A percentile compares a stretch with the other conserved stretches of the same genome.
Evolutionary conservation across 2,797 vertebrate species (phyloP).

Genomic region (Serranus cabrilla): DNA sequence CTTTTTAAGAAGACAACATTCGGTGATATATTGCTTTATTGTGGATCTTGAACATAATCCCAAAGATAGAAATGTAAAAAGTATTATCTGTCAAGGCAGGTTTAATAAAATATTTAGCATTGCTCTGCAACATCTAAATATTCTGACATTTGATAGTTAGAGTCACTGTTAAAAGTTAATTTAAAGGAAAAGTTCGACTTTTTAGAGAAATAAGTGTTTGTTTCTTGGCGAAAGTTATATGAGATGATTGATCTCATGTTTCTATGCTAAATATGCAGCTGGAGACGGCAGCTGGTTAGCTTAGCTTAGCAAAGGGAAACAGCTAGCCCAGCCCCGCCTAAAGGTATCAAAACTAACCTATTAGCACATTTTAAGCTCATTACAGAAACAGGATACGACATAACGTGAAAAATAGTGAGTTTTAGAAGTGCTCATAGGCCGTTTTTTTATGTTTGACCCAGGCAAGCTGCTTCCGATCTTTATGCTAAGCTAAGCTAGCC

Average conservation of each 20-base stretch:
- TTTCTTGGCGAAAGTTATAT: not conserved
- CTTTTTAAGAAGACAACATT: not conserved
- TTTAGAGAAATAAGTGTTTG: not conserved
- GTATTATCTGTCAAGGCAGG: conserved; percentile 4
- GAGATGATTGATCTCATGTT: not conserved
- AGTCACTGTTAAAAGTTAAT: not conserved
- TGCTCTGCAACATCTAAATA: conserved; percentile 55
- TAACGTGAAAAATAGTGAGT: not conserved
- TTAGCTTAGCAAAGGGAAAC: not conserved
- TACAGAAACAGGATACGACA: not conserved
- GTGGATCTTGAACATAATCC: conserved; percentile 32
- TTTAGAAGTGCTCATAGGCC: not conserved
- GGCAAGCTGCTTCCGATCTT: not conserved
- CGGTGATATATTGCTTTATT: conserved; percentile 40
- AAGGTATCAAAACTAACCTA: not conserved
- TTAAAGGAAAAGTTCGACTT: conserved; percentile 5
- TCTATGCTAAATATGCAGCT: not conserved
- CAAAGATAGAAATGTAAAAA: conserved; percentile 23
- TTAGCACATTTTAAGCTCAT: not conserved
- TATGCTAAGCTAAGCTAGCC: not conserved
- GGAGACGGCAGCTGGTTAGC: not conserved
- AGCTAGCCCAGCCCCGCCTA: not conserved
- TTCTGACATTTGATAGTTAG: conserved; percentile 3
- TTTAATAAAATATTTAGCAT: conserved; percentile 40
- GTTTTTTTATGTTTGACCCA: not conserved